phyloP scores from a whole-genome alignment of 2,888 invertebrate genomes.

The Drosophila prostipennis region DNA sequence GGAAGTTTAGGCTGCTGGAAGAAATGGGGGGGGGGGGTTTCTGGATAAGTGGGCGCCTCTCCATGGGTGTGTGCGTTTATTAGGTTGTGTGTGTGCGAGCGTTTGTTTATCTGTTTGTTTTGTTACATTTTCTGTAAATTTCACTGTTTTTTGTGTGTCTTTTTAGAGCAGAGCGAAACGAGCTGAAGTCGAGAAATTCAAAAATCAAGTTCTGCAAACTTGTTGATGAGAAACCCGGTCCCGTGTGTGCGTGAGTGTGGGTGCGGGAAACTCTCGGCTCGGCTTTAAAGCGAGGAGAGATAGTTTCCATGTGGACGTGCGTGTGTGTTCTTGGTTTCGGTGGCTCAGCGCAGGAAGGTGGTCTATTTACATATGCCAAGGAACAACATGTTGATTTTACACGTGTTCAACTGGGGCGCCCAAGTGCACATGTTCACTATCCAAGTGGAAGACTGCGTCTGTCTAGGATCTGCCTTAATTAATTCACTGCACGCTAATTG shows the following conservation, averaged over 20 bases:
- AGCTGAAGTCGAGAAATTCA: slow-evolving; percentile 69
- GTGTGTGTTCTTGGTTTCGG: background rate
- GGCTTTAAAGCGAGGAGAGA: slow-evolving; percentile 36
- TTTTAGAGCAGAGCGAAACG: slow-evolving; percentile 20
- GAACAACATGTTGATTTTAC: slow-evolving; percentile 73
- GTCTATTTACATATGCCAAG: slow-evolving; percentile 46
- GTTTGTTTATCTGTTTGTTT: slow-evolving; percentile 66
- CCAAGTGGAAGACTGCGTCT: slow-evolving; percentile 4
- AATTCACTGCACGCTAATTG: slow-evolving; percentile 73
- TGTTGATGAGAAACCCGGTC: slow-evolving; percentile 72
- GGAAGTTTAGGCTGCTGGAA: slow-evolving; percentile 5
- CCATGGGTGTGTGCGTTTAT: slow-evolving; percentile 11
- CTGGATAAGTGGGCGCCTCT: slow-evolving; percentile 53
- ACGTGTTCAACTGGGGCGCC: slow-evolving; percentile 57
- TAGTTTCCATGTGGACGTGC: slow-evolving; percentile 11
- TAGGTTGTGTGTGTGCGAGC: slow-evolving; percentile 11
- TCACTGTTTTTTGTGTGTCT: slow-evolving; percentile 10
- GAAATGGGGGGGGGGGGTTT: slow-evolving; percentile 6
- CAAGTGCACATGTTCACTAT: slow-evolving; percentile 8
- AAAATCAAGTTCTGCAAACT: slow-evolving; percentile 75
- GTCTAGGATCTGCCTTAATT: slow-evolving; percentile 43
- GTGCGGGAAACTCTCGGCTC: slow-evolving; percentile 48
- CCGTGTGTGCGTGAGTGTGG: background rate
- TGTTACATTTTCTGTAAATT: slow-evolving; percentile 56
- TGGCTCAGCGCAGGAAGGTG: slow-evolving; percentile 21